A percentile compares a stretch with the other conserved stretches of the same genome.
phyloP scores from a whole-genome alignment of 1,140 invertebrate species.

The Caenorhabditis latens region DNA sequence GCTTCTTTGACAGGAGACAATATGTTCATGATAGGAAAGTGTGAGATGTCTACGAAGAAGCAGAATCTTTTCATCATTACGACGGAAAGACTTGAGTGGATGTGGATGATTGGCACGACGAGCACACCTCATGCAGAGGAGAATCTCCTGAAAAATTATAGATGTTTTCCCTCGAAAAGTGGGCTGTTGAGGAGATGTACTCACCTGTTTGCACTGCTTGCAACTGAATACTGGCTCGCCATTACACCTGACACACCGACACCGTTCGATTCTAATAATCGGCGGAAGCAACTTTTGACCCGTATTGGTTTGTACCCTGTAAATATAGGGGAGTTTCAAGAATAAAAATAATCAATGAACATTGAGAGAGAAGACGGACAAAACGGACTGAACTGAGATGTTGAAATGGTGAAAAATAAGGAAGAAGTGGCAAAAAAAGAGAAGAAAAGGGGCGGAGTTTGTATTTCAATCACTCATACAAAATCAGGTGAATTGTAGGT shows the following conservation, averaged over 20 bases:
- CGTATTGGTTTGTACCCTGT: conserved; percentile 1
- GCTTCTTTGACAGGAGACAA: not conserved
- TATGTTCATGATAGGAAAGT: not conserved
- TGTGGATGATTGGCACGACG: not conserved
- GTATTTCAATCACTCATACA: too few relatives aligned
- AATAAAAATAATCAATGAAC: too few relatives aligned
- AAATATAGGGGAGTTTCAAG: not conserved
- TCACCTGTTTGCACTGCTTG: not conserved
- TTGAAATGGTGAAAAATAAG: not conserved
- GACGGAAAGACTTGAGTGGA: not conserved
- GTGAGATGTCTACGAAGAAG: not conserved
- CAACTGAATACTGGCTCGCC: not conserved
- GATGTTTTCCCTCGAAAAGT: not conserved
- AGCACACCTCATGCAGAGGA: not conserved
- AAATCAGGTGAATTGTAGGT: too few relatives aligned
- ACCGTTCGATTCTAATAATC: not conserved
- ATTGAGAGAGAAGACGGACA: too few relatives aligned
- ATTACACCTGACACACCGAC: conserved; percentile 3
- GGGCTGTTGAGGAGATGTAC: not conserved
- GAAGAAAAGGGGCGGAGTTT: not conserved
- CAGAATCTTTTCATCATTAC: not conserved
- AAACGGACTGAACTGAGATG: too few relatives aligned
- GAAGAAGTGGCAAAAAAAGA: not conserved
- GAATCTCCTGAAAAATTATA: not conserved
- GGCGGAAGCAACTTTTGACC: not conserved